A percentile compares a stretch with the other conserved stretches of the same genome.
Conservation (phyloP, 2,797 vertebrate genomes). For the Micrastur ruficollis region DNA sequence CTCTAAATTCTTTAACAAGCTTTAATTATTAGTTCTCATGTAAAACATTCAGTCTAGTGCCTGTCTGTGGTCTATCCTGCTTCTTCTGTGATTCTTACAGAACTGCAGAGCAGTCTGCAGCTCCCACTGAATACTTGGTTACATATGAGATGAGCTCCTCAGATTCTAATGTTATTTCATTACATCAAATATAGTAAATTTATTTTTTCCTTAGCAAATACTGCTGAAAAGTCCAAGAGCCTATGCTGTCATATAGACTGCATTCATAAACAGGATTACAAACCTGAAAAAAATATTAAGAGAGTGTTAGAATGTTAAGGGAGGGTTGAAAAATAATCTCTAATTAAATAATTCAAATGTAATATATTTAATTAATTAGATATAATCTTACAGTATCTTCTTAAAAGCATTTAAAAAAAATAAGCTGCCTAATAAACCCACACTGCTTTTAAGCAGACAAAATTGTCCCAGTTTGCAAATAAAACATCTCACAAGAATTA, state of each 20-base stretch:
- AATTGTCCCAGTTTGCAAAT: neutral
- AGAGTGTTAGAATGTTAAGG: neutral
- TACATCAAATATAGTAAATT: neutral
- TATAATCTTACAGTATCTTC: constrained; percentile 27
- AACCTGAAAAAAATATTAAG: neutral
- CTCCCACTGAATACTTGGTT: neutral
- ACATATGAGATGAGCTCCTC: neutral
- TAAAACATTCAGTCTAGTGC: neutral
- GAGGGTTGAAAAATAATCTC: constrained; percentile 15
- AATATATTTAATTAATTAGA: constrained; percentile 23
- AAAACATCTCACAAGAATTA: neutral
- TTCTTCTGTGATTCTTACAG: neutral
- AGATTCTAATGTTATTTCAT: neutral
- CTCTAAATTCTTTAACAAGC: neutral
- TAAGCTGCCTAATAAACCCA: constrained; percentile 1
- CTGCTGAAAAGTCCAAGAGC: neutral
- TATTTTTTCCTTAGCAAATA: too few relatives aligned
- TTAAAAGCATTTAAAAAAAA: neutral
- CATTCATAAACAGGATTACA: constrained; percentile 5
- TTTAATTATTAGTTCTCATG: neutral
- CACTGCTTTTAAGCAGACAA: neutral
- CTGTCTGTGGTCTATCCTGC: neutral
- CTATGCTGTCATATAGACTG: neutral
- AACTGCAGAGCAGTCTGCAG: neutral
- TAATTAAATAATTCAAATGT: neutral